phyloP scores from a whole-genome alignment of 2,888 invertebrate genomes.

The Drosophila vallismaia region DNA sequence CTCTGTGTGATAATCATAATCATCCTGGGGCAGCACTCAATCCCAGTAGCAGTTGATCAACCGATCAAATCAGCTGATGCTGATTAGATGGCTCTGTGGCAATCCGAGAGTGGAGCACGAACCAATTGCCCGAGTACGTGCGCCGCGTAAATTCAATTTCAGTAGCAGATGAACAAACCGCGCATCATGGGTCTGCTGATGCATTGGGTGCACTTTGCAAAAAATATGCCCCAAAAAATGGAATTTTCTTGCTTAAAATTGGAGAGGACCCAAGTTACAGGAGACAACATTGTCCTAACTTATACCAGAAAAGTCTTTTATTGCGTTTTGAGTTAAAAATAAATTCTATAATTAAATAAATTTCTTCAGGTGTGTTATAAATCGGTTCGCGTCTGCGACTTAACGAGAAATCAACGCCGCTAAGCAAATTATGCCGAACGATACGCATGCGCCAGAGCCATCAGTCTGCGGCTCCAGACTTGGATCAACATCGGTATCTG shows the following conservation, averaged over 20 bases:
- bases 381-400: constrained; percentile 63
- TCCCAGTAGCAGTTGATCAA: constrained; percentile 61
- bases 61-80: constrained; percentile 44
- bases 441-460: constrained; percentile 81
- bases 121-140: constrained; percentile 83
- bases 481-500: constrained; percentile 14
- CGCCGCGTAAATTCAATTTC: constrained; percentile 82
- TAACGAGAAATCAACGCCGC: constrained; percentile 81
- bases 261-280: too few relatives aligned
- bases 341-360: background rate
- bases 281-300: too few relatives aligned
- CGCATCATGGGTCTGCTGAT: constrained; percentile 47
- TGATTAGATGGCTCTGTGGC: constrained; percentile 51
- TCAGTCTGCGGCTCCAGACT: constrained; percentile 51
- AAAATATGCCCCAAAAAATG: constrained; percentile 3
- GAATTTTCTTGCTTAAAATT: too few relatives aligned
- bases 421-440: constrained; percentile 81
- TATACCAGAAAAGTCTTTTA: too few relatives aligned
- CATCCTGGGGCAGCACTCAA: constrained; percentile 46
- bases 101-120: constrained; percentile 56
- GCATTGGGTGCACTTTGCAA: constrained; percentile 35
- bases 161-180: constrained; percentile 67
- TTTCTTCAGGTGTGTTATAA: constrained; percentile 17
- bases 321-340: background rate
- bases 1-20: constrained; percentile 53